These are phyloP conservation scores for Tetramorium simillimum DNA, from an alignment of 1,140 invertebrate species.

Conservation along the genomic window DNA sequence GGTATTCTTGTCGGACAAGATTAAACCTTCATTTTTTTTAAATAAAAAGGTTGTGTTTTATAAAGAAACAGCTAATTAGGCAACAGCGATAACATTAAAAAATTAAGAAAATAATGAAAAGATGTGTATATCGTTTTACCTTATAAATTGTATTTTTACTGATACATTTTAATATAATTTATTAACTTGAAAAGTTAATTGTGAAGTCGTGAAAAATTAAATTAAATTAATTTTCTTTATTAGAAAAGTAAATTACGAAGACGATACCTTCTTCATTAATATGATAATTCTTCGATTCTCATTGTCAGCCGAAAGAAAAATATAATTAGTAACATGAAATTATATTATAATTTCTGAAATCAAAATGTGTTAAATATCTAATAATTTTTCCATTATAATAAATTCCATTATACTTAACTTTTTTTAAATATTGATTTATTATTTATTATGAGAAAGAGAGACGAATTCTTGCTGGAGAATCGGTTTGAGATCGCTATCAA, in stretches of 20 bases:
- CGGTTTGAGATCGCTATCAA: neutral
- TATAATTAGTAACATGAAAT: neutral
- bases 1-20: neutral
- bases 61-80: neutral
- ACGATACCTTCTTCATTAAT: too few relatives aligned
- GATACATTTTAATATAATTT: conserved; percentile 15
- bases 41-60: neutral
- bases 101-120: neutral
- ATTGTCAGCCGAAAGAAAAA: neutral
- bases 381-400: neutral
- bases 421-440: neutral
- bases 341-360: neutral
- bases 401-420: neutral
- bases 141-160: neutral
- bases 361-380: neutral
- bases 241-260: neutral
- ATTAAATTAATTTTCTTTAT: neutral
- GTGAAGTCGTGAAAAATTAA: neutral
- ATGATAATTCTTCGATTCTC: neutral
- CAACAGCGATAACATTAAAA: neutral
- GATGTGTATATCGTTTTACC: neutral
- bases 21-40: neutral
- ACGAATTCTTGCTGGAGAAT: conserved; percentile 1
- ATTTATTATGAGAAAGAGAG: neutral
- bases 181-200: neutral